These are phyloP conservation scores for Ophioderma brevispina DNA, from an alignment of 35 echinoderm and acorn worm genomes.

Conservation along the genomic window DNA sequence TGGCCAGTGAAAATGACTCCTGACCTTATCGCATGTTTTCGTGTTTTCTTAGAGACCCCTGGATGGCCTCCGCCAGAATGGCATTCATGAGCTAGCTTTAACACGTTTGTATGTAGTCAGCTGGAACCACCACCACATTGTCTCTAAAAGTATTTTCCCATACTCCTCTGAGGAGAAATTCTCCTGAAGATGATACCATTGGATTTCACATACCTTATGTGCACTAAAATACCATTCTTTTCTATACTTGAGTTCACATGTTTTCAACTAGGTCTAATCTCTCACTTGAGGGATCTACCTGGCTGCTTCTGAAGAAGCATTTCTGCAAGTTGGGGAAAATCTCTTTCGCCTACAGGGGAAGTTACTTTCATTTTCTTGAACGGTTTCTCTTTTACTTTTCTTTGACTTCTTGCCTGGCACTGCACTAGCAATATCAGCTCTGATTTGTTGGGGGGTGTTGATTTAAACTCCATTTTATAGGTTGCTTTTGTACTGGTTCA, in stretches of 20 bases:
- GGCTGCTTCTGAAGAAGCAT: not conserved
- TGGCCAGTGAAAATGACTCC: slow-evolving; percentile 44
- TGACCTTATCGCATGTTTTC: slow-evolving; percentile 26
- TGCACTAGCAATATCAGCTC: no score
- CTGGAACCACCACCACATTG: not conserved
- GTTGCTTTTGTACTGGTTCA: no score
- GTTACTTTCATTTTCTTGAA: slow-evolving; percentile 1
- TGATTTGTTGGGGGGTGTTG: no score
- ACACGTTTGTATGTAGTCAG: not conserved
- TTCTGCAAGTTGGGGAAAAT: not conserved
- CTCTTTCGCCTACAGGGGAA: not conserved
- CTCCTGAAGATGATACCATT: not conserved
- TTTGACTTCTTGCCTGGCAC: slow-evolving; percentile 37
- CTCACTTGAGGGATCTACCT: not conserved
- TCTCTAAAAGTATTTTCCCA: not conserved
- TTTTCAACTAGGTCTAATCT: not conserved
- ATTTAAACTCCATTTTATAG: no score
- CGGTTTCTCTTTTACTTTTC: not conserved
- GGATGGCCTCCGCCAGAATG: slow-evolving; percentile 21
- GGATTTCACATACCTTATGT: not conserved
- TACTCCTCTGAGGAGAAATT: not conserved
- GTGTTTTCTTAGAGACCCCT: slow-evolving; percentile 3
- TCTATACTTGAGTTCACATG: not conserved
- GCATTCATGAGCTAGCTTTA: slow-evolving; percentile 24
- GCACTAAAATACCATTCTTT: not conserved